Percentiles rank a stretch among this genome's conserved stretches.
phyloP scores from a whole-genome alignment of 2,113 vertebrate species.

The Gambusia affinis region DNA sequence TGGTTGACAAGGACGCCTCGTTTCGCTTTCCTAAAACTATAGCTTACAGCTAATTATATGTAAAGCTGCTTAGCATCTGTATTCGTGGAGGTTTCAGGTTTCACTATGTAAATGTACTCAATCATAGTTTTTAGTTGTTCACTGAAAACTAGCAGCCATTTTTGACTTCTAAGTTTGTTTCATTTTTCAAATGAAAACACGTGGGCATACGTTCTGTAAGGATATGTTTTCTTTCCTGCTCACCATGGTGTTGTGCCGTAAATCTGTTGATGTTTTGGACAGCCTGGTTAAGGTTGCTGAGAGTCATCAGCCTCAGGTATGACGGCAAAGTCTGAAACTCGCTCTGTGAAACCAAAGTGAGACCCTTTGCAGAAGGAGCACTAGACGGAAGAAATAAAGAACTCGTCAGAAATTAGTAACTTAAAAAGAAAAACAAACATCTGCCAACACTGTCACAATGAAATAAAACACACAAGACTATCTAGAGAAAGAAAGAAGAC shows the following conservation, averaged over 20 bases:
- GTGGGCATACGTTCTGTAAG: background rate
- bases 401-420: background rate
- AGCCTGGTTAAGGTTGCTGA: constrained; percentile 71
- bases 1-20: background rate
- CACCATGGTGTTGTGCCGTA: constrained; percentile 50
- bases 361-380: constrained; percentile 15
- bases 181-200: too few species aligned
- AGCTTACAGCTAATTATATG: too few species aligned
- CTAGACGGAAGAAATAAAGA: constrained; percentile 1
- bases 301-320: constrained; percentile 75
- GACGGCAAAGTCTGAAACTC: constrained; percentile 72
- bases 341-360: constrained; percentile 60
- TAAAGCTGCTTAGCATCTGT: too few species aligned
- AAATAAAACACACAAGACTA: background rate
- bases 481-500: background rate
- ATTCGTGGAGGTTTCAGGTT: too few species aligned
- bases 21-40: background rate
- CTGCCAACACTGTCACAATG: too few species aligned
- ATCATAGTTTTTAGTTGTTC: too few species aligned
- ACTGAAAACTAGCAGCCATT: too few species aligned
- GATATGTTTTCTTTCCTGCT: background rate
- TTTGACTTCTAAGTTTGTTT: too few species aligned
- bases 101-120: too few species aligned
- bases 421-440: too few species aligned
- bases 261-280: constrained; percentile 72